Base-by-base conservation (phyloP, 2,888 invertebrate species). In the Cinara cedri region DNA sequence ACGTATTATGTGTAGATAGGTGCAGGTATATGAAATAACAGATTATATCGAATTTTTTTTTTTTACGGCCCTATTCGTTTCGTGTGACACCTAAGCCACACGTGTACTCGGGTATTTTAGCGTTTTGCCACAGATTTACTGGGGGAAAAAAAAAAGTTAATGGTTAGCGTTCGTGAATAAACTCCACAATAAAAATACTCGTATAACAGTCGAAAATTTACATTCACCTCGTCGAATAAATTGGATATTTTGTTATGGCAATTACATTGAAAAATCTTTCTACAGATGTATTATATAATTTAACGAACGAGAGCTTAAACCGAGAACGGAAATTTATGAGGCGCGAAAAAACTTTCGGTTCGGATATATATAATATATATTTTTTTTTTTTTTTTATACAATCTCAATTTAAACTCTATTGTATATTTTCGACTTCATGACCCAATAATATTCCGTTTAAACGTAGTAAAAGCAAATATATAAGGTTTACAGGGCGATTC, bases 341-440 rank as follows among this genome's bases (percentile, higher is more conserved):
- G 76, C 76, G 76, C 16, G 66, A 76, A 76, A 74, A 76, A 76
- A 76, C 66, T 57, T 76, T 68, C 57, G 46, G 55, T 44, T 16
- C 66, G 10, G 13, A 66, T 60, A 65, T n/a, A n/a, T n/a, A n/a
- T n/a, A n/a, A n/a, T n/a, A n/a, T n/a, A n/a, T 14, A 55, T 76
- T 68, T 74, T 76, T 66, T 57, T 51, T 66, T 76, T 68, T 74
- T 76, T 66, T 57, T 51, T 68, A 51, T 54, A 51, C 54, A 44
- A n/a, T 75, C 62, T 51, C 74, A 54, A 63, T 75, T 51, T 62
- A 54, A 65, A 65, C 65, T 65, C 65, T 44, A 74, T 74, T 63
- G 49, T 75, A 54, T 54, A 65, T 34, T 34, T 34, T 63, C 13
- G 16, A 71, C 54, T 14, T 42, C 42, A 6, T 6, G 34, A 44